Conservation (phyloP, 1,140 invertebrate species). For the Meteorus sp. region DNA sequence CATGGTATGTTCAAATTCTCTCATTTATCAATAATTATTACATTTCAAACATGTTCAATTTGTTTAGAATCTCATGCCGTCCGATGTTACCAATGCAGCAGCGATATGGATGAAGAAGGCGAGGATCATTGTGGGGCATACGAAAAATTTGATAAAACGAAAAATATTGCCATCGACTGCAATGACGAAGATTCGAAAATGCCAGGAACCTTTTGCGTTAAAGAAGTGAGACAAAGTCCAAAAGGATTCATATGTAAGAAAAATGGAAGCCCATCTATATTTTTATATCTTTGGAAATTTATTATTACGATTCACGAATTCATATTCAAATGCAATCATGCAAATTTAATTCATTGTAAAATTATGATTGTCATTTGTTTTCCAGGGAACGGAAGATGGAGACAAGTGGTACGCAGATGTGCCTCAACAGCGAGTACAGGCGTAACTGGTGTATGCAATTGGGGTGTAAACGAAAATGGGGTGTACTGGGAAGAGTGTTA, state of each 20-base stretch:
- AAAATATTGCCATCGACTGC: slow-evolving; percentile 85
- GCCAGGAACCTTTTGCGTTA: slow-evolving; percentile 93
- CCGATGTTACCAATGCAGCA: slow-evolving; percentile 87
- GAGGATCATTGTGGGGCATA: slow-evolving; percentile 86
- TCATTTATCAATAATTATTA: too few relatives aligned
- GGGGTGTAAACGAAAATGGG: slow-evolving; percentile 90
- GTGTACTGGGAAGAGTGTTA: slow-evolving; percentile 96
- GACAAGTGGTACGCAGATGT: slow-evolving; percentile 87
- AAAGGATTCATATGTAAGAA: slow-evolving; percentile 88
- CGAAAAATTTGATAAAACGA: slow-evolving; percentile 74
- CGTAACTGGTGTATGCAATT: slow-evolving; percentile 89
- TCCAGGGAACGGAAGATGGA: slow-evolving; percentile 88
- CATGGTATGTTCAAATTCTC: too few relatives aligned
- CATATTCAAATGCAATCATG: too few relatives aligned
- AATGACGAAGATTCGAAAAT: slow-evolving; percentile 86
- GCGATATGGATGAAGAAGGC: slow-evolving; percentile 72
- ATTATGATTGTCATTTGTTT: slow-evolving; percentile 23
- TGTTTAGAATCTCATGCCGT: slow-evolving; percentile 65
- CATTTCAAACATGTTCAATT: too few relatives aligned
- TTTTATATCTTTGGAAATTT: too few relatives aligned
- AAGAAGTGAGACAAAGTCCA: slow-evolving; percentile 85
- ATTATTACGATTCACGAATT: too few relatives aligned
- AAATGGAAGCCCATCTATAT: slow-evolving; percentile 11
- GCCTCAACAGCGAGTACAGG: slow-evolving; percentile 88
- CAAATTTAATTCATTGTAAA: neutral